Evolutionary conservation across 1,140 invertebrate species (phyloP), one percentile per base, ranked within the genome.

Genomic region (Araneus ventricosus): DNA sequence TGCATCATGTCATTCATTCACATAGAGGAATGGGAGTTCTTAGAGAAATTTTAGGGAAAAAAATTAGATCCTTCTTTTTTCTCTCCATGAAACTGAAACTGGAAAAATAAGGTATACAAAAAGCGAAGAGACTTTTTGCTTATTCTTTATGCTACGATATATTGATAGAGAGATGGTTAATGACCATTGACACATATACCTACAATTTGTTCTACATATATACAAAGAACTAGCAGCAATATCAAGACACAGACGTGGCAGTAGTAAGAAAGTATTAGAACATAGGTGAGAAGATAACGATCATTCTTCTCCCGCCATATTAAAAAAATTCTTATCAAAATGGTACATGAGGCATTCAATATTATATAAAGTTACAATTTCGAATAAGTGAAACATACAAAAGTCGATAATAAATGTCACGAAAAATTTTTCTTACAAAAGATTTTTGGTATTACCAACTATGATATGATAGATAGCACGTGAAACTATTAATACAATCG

Each of bases 401-500:
- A 75, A 75, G 27, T 75, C 5, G 67, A 75, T 75, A 75, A 75
- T 75, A 75, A 75, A 75, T 34, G 63, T 37, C 67, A 34, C 67
- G 6, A 10, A 67, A 75, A 75, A 20, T 4, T 75, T 34, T 30
- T 34, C 67, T 34, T 75, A 75, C 30, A 75, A 75, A 75, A 75
- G 30, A 34, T 5, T 75, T 75, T 34, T 37, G 17, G 67, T 75
- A 34, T 30, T 75, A 75, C 5, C 30, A 10, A 84, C 85, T 87
- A 63, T 87, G 85, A 87, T 87, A 87, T 87, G 85, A 87, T 63
- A 52, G 80, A 45, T 87, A 87, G 80, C 45, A 84, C 80, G 14
- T 84, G 80, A 61, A 63, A 39, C 30, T 82, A 88, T 79, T 79
- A 63, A 30, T 39, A 59, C 4, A 80, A 70, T 90, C 41, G 75